Conservation (phyloP, 2,888 invertebrate genomes). For the Celastrina argiolus region DNA sequence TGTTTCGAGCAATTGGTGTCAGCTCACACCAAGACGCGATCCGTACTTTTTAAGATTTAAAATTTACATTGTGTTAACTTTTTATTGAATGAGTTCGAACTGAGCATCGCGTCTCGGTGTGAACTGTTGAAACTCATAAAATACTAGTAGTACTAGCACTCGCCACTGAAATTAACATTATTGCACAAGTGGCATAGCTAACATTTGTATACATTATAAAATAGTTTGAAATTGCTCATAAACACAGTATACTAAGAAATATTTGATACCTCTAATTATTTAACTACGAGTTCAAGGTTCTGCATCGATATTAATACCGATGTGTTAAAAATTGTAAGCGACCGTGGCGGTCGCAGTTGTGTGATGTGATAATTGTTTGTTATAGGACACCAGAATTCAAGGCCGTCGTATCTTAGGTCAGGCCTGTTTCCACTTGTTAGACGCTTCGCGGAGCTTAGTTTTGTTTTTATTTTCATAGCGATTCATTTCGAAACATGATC, state of each 20-base stretch:
- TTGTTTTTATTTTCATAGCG: slow-evolving; percentile 45
- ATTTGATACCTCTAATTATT: not conserved
- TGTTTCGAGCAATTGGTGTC: too few species aligned
- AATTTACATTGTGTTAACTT: too few species aligned
- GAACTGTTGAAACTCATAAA: too few species aligned
- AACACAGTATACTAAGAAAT: not conserved
- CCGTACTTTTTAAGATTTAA: too few species aligned
- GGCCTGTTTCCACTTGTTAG: slow-evolving; percentile 57
- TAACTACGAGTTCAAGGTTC: not conserved
- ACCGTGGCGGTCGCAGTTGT: slow-evolving; percentile 20
- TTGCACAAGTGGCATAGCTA: not conserved
- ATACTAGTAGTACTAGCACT: too few species aligned
- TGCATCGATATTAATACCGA: not conserved
- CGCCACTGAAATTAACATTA: not conserved
- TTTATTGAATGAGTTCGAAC: too few species aligned
- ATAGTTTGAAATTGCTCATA: not conserved
- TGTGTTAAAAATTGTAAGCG: not conserved
- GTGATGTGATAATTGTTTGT: slow-evolving; percentile 54
- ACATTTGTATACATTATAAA: not conserved
- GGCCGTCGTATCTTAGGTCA: slow-evolving; percentile 75
- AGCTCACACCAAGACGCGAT: too few species aligned
- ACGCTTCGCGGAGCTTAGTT: slow-evolving; percentile 48
- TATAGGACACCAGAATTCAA: slow-evolving; percentile 75
- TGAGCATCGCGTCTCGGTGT: too few species aligned
- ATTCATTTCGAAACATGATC: slow-evolving; percentile 60